Percentiles rank a stretch among this genome's conserved stretches.
phyloP scores from a whole-genome alignment of 2,113 vertebrate genomes.

The Choloepus hoffmanni region DNA sequence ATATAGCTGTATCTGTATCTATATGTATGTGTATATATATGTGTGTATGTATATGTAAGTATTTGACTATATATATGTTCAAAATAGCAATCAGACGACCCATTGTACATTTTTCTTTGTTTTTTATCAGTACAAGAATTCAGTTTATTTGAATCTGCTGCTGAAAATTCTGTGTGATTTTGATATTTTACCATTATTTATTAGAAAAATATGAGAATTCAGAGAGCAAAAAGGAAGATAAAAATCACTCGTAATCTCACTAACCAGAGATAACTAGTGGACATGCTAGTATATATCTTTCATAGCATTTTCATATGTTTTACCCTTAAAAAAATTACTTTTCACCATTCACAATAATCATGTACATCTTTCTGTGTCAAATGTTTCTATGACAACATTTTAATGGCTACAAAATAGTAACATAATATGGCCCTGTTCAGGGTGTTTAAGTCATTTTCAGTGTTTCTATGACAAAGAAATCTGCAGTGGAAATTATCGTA shows the following conservation, averaged over 20 bases:
- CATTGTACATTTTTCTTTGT: background rate
- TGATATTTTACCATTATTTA: background rate
- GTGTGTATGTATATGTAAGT: too few species aligned
- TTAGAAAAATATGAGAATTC: background rate
- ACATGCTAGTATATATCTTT: background rate
- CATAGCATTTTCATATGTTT: background rate
- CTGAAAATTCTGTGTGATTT: background rate
- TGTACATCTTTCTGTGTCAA: background rate
- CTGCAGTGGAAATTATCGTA: background rate
- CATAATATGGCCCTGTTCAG: background rate
- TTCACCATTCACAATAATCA: background rate
- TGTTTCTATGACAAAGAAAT: background rate
- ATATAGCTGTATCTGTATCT: too few species aligned
- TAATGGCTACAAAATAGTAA: background rate
- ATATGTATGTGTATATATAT: too few species aligned
- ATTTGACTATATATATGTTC: background rate
- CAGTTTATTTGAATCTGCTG: background rate
- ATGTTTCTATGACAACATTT: background rate
- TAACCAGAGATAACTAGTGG: background rate
- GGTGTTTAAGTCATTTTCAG: background rate
- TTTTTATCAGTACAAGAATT: background rate
- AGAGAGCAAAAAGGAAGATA: background rate
- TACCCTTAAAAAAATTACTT: background rate
- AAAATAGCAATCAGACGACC: background rate
- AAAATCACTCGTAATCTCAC: background rate